Base-by-base conservation (phyloP, 2,888 invertebrate species). In the Leptodirus hochenwartii region DNA sequence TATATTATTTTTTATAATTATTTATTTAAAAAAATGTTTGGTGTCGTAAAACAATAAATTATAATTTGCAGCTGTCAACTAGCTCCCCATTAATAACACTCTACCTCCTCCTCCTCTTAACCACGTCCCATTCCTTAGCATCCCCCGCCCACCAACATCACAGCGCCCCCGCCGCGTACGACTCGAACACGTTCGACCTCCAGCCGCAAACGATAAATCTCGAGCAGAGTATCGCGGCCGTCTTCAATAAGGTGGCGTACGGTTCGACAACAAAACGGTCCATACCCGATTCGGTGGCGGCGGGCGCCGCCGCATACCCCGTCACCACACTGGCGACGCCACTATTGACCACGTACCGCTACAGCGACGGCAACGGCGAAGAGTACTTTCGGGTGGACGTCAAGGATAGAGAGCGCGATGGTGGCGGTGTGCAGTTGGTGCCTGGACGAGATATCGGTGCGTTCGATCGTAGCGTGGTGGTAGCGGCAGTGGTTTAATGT, bases 201-300 rank as follows among this genome's bases (percentile, higher is more conserved):
- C 60, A 62, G 43, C 46, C 69, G 30, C 70, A 69, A 41, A 63
- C 66, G 39, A 56, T 68, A 36, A 62, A 65, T 41, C 51, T 71
- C 41, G 72, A 73, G 44, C 65, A 70, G 40, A 70, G 66, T 46
- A 62, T 73, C 22, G 71, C 68, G 5, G 73, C 73, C 13, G 67
- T 74, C 29, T 62, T 74, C 41, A 71, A 69, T 40, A 72, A 73
- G 51, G 73, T 73, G 25, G 71, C 72, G 1, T 71, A 72, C 43
- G 71, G 69, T 11, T 68, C 69, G 32, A 71, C 72, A 15, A 72
- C 71, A n/a, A 72, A 72, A 43, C 56, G 71, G 8, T 69, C 69
- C 39, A 71, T 72, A 39, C 68, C 70, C 9, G 70, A 70, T 31
- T 69, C 63, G 42, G n/a, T n/a, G n/a, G n/a, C n/a, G n/a, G n/a